Base-by-base conservation (phyloP, 92 coral and sea anemone species). In the Zoanthus solanderi region DNA sequence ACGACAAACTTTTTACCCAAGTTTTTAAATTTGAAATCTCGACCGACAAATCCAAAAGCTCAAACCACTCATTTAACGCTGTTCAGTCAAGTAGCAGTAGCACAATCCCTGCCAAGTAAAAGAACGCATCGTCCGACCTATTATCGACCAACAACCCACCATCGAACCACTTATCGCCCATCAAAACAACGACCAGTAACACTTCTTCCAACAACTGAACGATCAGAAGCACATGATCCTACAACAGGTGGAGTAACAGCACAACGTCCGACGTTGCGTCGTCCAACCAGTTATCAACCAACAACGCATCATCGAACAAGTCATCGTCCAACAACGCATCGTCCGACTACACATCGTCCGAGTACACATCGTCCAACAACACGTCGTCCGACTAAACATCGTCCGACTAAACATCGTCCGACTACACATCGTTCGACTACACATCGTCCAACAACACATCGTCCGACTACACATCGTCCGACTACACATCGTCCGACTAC, bases 361-460 rank as follows among this genome's bases (percentile, higher is more conserved):
- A 78, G 47, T 0, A 31, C 48, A 13, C 69, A 18, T 28, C 83
- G 52, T 0, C 71, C 83, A 78, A 23, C 29, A 78, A 7, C 69
- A 5, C 69, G 12, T 23, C 83, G 11, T 6, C 83, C 83, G 9
- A 32, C 71, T 30, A 78, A 31, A 28, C 83, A 28, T 78, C 71
- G 0, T 7, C 71, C 72, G 8, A 78, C 83, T 0, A 63, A 2
- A 6, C 57, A 5, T 28, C 84, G 54, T 12, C 58, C 34, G 6
- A 63, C 74, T 44, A 79, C n/a, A 31, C 84, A 47, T 45, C 57
- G 9, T 12, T 7, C 44, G 0, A 79, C 57, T 0, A 60, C 17
- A 3, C 84, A 67, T 34, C 84, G 34, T 6, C 73, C 72, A 0
- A 61, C 56, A 1, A 60, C 8, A 2, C 57, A 16, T 4, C 71